These are phyloP conservation scores for Crioceris asparagi DNA, from an alignment of 2,888 invertebrate genomes.

Conservation along the genomic window DNA sequence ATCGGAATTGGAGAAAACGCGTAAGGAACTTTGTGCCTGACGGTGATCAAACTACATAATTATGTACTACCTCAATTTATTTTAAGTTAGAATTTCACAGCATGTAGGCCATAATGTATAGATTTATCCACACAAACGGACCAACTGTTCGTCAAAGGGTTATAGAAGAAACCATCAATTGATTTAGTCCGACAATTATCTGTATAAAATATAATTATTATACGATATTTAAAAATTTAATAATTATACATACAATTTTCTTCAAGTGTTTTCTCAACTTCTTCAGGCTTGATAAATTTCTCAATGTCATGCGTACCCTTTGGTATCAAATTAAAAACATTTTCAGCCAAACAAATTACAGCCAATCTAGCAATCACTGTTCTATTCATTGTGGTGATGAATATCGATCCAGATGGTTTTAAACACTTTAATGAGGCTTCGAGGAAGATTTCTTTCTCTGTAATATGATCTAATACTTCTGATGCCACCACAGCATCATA, in stretches of 20 bases:
- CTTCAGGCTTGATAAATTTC: slow-evolving; percentile 73
- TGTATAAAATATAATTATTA: slow-evolving; percentile 35
- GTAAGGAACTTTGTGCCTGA: no score
- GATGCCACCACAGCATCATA: slow-evolving; percentile 83
- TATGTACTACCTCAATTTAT: no score
- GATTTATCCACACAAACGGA: slow-evolving; percentile 54
- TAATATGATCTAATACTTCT: slow-evolving; percentile 84
- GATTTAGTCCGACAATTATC: slow-evolving; percentile 60
- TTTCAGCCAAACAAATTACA: slow-evolving; percentile 67
- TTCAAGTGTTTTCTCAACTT: slow-evolving; percentile 60
- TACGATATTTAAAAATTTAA: not conserved
- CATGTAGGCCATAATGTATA: slow-evolving; percentile 75
- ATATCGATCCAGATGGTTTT: slow-evolving; percentile 55
- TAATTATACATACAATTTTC: slow-evolving; percentile 51
- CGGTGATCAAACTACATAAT: no score
- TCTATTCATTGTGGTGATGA: slow-evolving; percentile 58
- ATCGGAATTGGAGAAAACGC: no score
- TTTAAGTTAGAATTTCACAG: slow-evolving; percentile 48
- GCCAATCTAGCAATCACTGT: slow-evolving; percentile 53
- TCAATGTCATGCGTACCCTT: slow-evolving; percentile 84
- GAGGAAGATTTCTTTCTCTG: slow-evolving; percentile 59
- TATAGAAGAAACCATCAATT: slow-evolving; percentile 68
- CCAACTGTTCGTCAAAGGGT: slow-evolving; percentile 67
- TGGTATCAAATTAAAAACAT: slow-evolving; percentile 61
- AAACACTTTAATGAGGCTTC: slow-evolving; percentile 47